Evolutionary conservation across 2,113 vertebrate species (phyloP).

Genomic region (Hydrolagus affinis): DNA sequence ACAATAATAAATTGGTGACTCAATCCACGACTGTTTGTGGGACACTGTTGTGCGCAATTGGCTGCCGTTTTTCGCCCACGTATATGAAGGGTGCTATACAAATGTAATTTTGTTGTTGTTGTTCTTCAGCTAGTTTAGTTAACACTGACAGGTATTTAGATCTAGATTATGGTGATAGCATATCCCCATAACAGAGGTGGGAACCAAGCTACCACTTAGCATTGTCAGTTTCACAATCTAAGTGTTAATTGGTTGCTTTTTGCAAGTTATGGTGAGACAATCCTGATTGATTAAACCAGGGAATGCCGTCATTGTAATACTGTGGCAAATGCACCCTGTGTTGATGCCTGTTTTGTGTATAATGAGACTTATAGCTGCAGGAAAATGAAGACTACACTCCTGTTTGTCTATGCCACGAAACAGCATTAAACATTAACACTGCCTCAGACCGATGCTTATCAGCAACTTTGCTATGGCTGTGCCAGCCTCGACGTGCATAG

Average conservation of each 20-base stretch:
- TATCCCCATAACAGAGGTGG: background rate
- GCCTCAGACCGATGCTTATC: conserved; percentile 76
- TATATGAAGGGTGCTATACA: no score
- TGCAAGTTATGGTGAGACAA: conserved; percentile 58
- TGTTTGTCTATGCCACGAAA: conserved; percentile 49
- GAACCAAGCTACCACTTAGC: conserved; percentile 39
- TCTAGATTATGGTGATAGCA: no score
- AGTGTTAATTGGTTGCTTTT: conserved; percentile 63
- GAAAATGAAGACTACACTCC: conserved; percentile 55
- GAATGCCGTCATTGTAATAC: conserved; percentile 50
- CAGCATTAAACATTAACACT: conserved; percentile 62
- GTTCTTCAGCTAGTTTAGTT: no score
- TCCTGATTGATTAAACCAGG: conserved; percentile 64
- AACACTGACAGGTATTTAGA: no score
- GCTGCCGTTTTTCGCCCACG: no score
- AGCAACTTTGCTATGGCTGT: conserved; percentile 72
- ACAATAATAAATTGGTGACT: no score
- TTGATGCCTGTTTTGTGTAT: conserved; percentile 62
- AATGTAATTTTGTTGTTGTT: no score
- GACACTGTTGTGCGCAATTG: no score
- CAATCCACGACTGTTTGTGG: no score
- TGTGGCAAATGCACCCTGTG: conserved; percentile 43
- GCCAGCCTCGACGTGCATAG: conserved; percentile 83
- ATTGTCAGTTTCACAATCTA: conserved; percentile 54
- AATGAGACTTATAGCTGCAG: conserved; percentile 69